Evolutionary conservation across 2,888 invertebrate genomes (phyloP).

Genomic region (Dryobota labecula): DNA sequence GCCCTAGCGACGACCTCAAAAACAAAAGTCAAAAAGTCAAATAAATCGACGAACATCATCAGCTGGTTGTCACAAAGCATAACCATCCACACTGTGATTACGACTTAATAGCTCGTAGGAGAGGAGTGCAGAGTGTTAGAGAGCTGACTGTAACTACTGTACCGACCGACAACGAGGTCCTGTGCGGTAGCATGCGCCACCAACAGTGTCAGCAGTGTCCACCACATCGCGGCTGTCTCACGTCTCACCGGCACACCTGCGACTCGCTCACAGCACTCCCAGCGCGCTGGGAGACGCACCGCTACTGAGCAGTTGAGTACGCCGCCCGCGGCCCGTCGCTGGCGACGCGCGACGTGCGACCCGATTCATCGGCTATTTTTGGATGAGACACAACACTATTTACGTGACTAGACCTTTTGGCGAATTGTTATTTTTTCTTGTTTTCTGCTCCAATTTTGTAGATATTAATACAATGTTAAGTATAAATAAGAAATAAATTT

Average conservation of each 20-base stretch:
- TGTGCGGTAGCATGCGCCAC: conserved; percentile 41
- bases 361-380: conserved; percentile 52
- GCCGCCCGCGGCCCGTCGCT: conserved; percentile 12
- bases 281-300: conserved; percentile 19
- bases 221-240: conserved; percentile 14
- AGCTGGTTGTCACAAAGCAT: neutral
- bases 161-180: conserved; percentile 64
- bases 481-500: too few species aligned
- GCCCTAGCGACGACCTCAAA: neutral
- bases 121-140: neutral
- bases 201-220: conserved; percentile 24
- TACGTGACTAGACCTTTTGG: conserved; percentile 5
- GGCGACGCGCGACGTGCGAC: conserved; percentile 20
- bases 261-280: neutral
- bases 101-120: neutral
- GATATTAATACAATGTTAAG: neutral
- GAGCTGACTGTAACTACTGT: neutral
- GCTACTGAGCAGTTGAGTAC: conserved; percentile 35
- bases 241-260: neutral
- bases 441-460: neutral
- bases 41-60: neutral
- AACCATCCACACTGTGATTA: neutral
- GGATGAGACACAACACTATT: conserved; percentile 31
- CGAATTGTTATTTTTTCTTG: conserved; percentile 4
- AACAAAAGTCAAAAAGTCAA: too few species aligned